Evolutionary conservation across 1,140 invertebrate genomes (phyloP).

Genomic region (Diabrotica undecimpunctata): DNA sequence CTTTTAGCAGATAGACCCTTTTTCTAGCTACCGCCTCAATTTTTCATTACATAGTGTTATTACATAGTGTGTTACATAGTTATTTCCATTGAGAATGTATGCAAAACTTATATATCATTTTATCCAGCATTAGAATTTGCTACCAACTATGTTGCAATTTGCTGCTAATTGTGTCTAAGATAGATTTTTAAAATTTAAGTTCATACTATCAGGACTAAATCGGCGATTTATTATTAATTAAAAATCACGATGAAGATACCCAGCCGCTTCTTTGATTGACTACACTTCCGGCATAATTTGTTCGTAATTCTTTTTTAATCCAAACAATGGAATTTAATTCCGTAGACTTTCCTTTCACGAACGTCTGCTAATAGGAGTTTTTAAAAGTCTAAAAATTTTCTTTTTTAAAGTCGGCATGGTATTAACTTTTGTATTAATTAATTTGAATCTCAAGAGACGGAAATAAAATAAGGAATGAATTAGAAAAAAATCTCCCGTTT

Average conservation of each 20-base stretch:
- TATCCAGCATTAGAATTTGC: no score
- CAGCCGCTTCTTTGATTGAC: neutral
- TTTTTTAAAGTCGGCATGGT: neutral
- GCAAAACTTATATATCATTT: no score
- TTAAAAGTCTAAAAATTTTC: neutral
- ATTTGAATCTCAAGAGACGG: neutral
- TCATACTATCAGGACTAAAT: neutral
- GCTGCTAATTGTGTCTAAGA: neutral
- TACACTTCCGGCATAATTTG: neutral
- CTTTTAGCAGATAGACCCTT: no score
- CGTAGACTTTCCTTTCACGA: neutral
- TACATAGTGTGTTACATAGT: no score
- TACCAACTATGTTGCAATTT: neutral
- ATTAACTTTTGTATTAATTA: neutral
- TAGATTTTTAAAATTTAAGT: neutral
- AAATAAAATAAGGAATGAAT: neutral
- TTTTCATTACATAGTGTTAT: no score
- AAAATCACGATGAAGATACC: neutral
- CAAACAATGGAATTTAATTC: conserved; percentile 14
- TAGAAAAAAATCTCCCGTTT: neutral
- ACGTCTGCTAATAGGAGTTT: conserved; percentile 10
- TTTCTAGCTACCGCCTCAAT: no score
- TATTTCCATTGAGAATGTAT: no score
- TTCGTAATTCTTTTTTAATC: conserved; percentile 11
- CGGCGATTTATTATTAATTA: neutral